Evolutionary conservation across 1,140 invertebrate genomes (phyloP).

Genomic region (Tetramorium parvispinum): DNA sequence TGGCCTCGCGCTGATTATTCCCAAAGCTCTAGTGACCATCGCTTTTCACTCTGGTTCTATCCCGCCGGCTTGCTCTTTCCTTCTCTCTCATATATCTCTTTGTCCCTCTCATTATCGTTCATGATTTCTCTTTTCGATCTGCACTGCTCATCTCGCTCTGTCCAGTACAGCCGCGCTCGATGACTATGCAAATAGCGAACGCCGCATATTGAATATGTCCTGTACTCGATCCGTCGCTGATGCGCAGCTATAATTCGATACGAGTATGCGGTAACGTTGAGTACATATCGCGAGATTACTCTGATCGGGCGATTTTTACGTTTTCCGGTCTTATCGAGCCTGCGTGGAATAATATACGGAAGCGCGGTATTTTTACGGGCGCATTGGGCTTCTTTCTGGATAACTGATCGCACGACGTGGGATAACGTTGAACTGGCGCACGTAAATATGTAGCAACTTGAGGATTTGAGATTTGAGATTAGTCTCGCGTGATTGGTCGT

Average conservation of each 20-base stretch:
- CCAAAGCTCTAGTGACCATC: slow-evolving; percentile 68
- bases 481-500: not conserved
- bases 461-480: not conserved
- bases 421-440: not conserved
- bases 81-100: not conserved
- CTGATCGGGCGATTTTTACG: not conserved
- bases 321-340: not conserved
- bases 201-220: slow-evolving; percentile 54
- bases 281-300: slow-evolving; percentile 33
- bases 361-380: not conserved
- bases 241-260: slow-evolving; percentile 66
- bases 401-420: not conserved
- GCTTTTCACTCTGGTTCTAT: slow-evolving; percentile 9
- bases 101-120: slow-evolving; percentile 8
- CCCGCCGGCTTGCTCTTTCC: not conserved
- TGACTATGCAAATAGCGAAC: slow-evolving; percentile 57
- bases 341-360: not conserved
- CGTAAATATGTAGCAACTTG: not conserved
- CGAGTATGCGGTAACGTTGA: slow-evolving; percentile 41
- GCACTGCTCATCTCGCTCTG: not conserved
- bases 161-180: not conserved
- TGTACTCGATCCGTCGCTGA: slow-evolving; percentile 58
- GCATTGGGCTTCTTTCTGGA: not conserved
- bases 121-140: not conserved
- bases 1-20: slow-evolving; percentile 78